Evolutionary conservation across 2,113 vertebrate genomes (phyloP).

Genomic region (Eolophus roseicapilla): DNA sequence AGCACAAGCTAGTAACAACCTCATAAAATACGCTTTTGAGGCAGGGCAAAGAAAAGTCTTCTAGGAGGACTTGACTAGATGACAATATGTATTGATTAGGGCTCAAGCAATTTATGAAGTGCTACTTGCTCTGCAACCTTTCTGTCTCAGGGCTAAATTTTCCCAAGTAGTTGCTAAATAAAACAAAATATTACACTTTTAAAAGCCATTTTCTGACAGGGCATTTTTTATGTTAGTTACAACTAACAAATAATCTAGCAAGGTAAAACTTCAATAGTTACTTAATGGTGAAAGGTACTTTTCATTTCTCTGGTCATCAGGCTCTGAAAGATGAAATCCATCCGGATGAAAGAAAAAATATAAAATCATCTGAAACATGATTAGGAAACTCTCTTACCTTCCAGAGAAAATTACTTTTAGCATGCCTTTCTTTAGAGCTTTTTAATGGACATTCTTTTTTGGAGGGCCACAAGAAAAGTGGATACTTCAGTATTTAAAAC

Average conservation of each 20-base stretch:
- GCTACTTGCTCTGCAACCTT: constrained; percentile 75
- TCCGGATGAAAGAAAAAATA: constrained; percentile 18
- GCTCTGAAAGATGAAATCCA: constrained; percentile 54
- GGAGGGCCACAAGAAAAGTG: background rate
- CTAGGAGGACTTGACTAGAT: constrained; percentile 73
- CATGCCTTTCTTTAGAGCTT: constrained; percentile 25
- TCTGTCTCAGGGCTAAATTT: constrained; percentile 76
- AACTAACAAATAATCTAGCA: constrained; percentile 63
- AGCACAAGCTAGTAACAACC: constrained; percentile 81
- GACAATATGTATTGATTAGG: constrained; percentile 86
- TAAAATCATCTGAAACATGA: background rate
- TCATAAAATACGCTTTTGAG: constrained; percentile 85
- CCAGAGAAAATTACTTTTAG: constrained; percentile 9
- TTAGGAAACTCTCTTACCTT: constrained; percentile 40
- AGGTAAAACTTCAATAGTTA: constrained; percentile 65
- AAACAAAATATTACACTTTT: constrained; percentile 73
- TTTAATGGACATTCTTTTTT: constrained; percentile 30
- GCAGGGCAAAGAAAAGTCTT: constrained; percentile 72
- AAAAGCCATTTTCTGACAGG: constrained; percentile 57
- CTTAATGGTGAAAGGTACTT: constrained; percentile 55
- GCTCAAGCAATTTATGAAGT: constrained; percentile 81
- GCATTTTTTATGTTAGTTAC: constrained; percentile 69
- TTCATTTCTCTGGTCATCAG: constrained; percentile 52
- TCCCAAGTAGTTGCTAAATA: constrained; percentile 73
- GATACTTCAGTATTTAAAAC: constrained; percentile 28